Base-by-base conservation (phyloP, 2,888 invertebrate species). In the Masnerella sp. region DNA sequence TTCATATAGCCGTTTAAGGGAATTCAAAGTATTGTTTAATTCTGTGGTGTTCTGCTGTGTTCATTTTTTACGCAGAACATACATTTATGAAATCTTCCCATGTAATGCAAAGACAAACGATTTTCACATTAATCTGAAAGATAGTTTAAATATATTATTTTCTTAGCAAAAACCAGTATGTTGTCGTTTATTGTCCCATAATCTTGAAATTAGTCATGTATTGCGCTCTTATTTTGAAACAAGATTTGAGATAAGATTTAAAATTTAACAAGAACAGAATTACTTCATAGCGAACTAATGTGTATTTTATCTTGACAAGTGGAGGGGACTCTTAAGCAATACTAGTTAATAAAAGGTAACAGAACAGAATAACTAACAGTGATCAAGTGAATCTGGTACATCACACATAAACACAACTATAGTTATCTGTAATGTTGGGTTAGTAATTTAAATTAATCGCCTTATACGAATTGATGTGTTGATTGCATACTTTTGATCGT, bases 91-190 rank as follows among this genome's bases (percentile, higher is more conserved):
- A 45, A 38, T 32, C 8, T 43, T 45, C 30, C 30, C 30, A 9
- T 58, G 34, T 47, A 59, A 18, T 32, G 15, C 14, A 22, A 45
- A 58, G 15, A 0, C 15, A 40, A 14, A 61, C 32, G 3, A 54
- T 20, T 56, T 22, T 45, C 7, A 17, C 36, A 18, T 36, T 14
- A 2, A 32, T 2, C 42, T 32, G 42, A n/a, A 62, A 18, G 15
- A 20, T 42, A 62, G 28, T 45, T 54, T 18, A 52, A 64, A 64
- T 64, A 64, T 28, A 64, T 54, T 64, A 64, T 64, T 64, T 64
- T 64, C 64, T 43, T 64, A 64, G 28, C 8, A 61, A 61, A 34
- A 2, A 12, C 2, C 5, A 30, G 2, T 30, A n/a, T 30, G 5
- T 30, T 30, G 9, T 30, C 7, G 3, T 22, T 22, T 22, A 3